Base-by-base conservation (phyloP, 2,888 invertebrate genomes). In the Synanthedon myopaeformis region DNA sequence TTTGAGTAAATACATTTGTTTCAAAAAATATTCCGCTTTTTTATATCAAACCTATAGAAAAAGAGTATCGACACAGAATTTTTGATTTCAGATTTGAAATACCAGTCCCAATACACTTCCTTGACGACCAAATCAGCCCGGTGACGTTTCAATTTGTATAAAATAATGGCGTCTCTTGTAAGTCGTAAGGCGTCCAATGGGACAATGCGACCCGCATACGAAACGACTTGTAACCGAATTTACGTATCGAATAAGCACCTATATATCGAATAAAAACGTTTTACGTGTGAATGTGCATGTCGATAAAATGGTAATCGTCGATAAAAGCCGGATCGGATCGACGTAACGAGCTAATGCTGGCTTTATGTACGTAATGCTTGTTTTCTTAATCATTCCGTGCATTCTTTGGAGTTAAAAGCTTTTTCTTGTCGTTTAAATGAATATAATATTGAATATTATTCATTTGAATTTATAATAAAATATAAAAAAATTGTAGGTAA, bases 121-220 rank as follows among this genome's bases (percentile, higher is more conserved):
- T 10, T 45, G 45, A 45, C 45, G 45, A 60, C 61, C 63, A 68
- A 75, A 75, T 74, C 67, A 67, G 61, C 60, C 59, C 41, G 60
- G 65, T 72, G 77, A 78, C 74, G 66, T 75, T 76, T 78, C 76
- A 77, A 78, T 78, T 78, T 77, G 71, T 74, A 70, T 71, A 70
- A 75, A 76, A 77, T 77, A 78, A 76, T 74, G 66, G 67, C 54
- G 57, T 55, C 57, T 64, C 60, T 74, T 73, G 67, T 54, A 55
- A 74, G 68, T 70, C 74, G 55, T 52, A 53, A 52, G 58, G 62
- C 68, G 70, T 68, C 66, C 66, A 58, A 19, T 51, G 28, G 51
- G 52, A 50, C 45, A 53, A 58, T 58, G 65, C 58, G 65, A 56
- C 55, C 57, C 59, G 76, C 67, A 74, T 74, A 67, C 63, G 53